Evolutionary conservation across 30 jellyfish, hydroid and myxozoan genomes (phyloP).

Genomic region (Turritopsis rubra): DNA sequence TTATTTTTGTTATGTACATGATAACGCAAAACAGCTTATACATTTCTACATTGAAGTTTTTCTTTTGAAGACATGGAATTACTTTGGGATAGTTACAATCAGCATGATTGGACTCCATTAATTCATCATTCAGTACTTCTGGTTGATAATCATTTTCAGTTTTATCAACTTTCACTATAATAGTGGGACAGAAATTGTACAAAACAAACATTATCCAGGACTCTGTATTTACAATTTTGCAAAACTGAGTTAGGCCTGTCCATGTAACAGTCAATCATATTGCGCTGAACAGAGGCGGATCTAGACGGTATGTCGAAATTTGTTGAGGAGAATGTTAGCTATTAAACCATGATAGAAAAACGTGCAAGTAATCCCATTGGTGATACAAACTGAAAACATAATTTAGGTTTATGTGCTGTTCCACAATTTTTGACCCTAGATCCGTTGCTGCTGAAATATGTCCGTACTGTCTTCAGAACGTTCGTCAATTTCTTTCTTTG

Average conservation of each 20-base stretch:
- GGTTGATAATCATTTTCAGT: slow-evolving; percentile 13
- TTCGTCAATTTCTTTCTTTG: slow-evolving; percentile 8
- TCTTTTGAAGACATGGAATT: slow-evolving; percentile 24
- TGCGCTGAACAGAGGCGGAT: too few species aligned
- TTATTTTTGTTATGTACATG: slow-evolving; percentile 13
- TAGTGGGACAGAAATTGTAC: slow-evolving; percentile 14
- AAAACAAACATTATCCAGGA: slow-evolving; percentile 1
- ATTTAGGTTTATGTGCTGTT: too few species aligned
- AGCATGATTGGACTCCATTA: not conserved
- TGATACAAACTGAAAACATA: too few species aligned
- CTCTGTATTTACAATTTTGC: not conserved
- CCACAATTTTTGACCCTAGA: too few species aligned
- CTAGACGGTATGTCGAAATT: too few species aligned
- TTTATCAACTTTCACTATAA: not conserved
- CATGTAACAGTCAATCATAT: not conserved
- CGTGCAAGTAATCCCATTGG: too few species aligned
- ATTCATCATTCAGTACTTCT: slow-evolving; percentile 5
- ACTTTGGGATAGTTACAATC: not conserved
- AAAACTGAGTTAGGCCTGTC: slow-evolving; percentile 12
- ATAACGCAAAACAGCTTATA: slow-evolving; percentile 27
- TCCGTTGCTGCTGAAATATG: too few species aligned
- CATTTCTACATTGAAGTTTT: slow-evolving; percentile 21
- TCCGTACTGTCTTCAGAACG: not conserved
- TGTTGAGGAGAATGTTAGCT: too few species aligned
- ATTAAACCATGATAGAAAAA: too few species aligned